Percentiles rank a stretch among this genome's conserved stretches.
Evolutionary conservation across 1,140 invertebrate genomes (phyloP).

Genomic region (Ceratitis capitata): DNA sequence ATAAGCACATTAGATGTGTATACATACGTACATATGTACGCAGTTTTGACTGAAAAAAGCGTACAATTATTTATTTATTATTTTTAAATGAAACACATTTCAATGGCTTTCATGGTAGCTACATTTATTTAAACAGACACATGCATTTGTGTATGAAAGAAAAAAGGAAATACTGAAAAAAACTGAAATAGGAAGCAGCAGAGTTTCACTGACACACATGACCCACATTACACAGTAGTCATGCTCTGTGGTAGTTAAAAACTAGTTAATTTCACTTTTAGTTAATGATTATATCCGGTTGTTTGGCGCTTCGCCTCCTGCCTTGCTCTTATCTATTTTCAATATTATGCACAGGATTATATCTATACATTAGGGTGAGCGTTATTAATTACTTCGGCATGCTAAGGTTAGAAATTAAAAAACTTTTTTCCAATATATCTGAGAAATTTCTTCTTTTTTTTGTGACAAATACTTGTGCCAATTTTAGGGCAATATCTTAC

Average conservation of each 20-base stretch:
- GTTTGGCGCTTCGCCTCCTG: background rate
- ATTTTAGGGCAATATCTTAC: no score
- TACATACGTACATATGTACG: background rate
- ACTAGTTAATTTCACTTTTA: constrained; percentile 10
- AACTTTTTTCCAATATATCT: no score
- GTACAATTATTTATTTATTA: background rate
- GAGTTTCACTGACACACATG: background rate
- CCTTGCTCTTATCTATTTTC: background rate
- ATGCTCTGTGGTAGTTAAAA: background rate
- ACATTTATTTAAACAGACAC: no score
- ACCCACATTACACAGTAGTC: background rate
- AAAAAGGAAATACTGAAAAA: background rate
- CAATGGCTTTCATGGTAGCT: background rate
- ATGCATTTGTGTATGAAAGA: background rate
- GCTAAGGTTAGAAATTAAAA: background rate
- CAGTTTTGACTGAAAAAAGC: background rate
- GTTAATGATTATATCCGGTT: constrained; percentile 24
- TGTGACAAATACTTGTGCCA: no score
- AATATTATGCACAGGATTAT: no score
- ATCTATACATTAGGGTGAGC: no score
- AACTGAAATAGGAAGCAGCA: background rate
- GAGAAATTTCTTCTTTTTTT: no score
- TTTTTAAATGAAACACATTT: background rate
- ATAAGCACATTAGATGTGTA: constrained; percentile 15
- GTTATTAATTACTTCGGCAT: no score